Evolutionary conservation across 92 coral and sea anemone genomes (phyloP).

Genomic region (Blastomussa wellsi): DNA sequence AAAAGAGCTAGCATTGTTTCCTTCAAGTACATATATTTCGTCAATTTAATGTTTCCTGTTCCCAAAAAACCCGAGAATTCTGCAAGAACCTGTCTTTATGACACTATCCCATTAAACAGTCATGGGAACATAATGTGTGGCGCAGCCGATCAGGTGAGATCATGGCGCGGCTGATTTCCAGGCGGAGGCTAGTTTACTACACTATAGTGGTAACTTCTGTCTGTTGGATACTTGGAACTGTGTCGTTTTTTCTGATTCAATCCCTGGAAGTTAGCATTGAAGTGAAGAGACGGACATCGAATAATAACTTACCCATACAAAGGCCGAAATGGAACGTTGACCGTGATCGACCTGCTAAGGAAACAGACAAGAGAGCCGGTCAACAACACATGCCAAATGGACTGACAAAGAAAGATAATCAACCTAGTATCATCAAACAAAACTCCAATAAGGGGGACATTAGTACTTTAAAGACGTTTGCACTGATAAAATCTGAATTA

Average conservation of each 20-base stretch:
- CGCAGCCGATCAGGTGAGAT: not conserved
- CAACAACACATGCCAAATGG: slow-evolving; percentile 18
- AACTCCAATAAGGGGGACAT: not conserved
- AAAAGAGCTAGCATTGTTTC: slow-evolving; percentile 30
- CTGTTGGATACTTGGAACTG: slow-evolving; percentile 92
- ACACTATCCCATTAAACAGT: not conserved
- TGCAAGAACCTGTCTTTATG: not conserved
- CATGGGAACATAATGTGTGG: slow-evolving; percentile 20
- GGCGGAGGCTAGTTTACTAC: slow-evolving; percentile 83
- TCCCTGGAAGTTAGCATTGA: slow-evolving; percentile 85
- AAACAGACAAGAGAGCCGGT: slow-evolving; percentile 3
- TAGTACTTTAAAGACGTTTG: not conserved
- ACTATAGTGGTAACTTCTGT: slow-evolving; percentile 83
- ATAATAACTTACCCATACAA: slow-evolving; percentile 56
- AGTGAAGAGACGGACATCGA: slow-evolving; percentile 70
- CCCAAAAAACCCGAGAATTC: not conserved
- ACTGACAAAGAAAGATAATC: slow-evolving; percentile 7
- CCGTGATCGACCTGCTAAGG: slow-evolving; percentile 9
- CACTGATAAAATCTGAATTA: slow-evolving; percentile 45
- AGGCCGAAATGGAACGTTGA: slow-evolving; percentile 72
- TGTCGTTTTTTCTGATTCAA: slow-evolving; percentile 82
- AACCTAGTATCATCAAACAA: not conserved
- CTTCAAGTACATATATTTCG: slow-evolving; percentile 30
- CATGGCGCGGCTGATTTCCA: slow-evolving; percentile 64
- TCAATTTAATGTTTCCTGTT: not conserved